These are phyloP conservation scores for Strongylocentrotus purpuratus DNA, from an alignment of 35 echinoderm and acorn worm species.

Conservation along the genomic window DNA sequence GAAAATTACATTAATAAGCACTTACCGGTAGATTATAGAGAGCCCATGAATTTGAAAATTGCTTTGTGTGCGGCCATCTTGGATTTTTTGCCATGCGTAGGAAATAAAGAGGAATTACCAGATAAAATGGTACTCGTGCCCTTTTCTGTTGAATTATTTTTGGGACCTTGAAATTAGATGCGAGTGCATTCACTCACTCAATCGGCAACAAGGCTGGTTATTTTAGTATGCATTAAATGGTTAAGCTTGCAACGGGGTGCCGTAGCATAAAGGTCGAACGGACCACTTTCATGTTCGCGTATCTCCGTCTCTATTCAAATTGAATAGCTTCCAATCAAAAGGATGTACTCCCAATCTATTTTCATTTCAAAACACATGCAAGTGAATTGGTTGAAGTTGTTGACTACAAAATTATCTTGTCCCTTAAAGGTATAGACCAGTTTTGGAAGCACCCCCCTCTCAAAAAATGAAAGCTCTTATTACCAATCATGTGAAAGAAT, in stretches of 20 bases:
- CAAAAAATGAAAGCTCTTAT: no score
- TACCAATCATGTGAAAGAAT: no score
- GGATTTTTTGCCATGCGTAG: not conserved
- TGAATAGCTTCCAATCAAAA: not conserved
- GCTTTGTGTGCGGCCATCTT: no score
- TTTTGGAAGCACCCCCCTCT: no score
- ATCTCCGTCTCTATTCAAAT: not conserved
- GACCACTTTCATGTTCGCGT: not conserved
- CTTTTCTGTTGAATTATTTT: not conserved
- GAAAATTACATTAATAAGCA: no score
- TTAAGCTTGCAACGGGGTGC: not conserved
- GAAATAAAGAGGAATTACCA: not conserved
- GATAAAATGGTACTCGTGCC: not conserved
- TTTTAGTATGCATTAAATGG: slow-evolving; percentile 12
- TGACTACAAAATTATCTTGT: no score
- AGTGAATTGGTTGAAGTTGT: no score
- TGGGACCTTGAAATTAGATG: not conserved
- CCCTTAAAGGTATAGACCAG: no score
- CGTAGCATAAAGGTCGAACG: not conserved
- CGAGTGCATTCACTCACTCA: not conserved
- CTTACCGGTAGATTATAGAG: no score
- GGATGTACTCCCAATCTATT: not conserved
- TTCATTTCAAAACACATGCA: no score
- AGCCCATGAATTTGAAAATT: no score
- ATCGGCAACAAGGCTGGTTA: not conserved